Evolutionary conservation across 2,113 vertebrate genomes (phyloP), one percentile per base, ranked within the genome.

Genomic region (Anas platyrhynchos): DNA sequence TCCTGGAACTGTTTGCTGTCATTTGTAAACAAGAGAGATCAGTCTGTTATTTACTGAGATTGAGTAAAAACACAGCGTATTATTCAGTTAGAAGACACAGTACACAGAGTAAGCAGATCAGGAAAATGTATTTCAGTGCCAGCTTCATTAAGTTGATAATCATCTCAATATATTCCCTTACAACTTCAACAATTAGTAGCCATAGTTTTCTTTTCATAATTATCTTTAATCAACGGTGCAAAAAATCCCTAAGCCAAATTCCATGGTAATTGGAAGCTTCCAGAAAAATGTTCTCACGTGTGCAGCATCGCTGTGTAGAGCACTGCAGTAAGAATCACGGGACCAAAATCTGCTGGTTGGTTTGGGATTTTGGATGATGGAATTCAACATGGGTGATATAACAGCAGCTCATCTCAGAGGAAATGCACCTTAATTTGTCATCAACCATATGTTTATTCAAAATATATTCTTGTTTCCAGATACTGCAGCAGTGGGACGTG

Each of bases 121-220:
- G 85, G 66, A 88, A 93, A 95, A 94, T 88, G 83, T 86, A 94
- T 97, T 97, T 95, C 93, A 86, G 72, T 87, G 91, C 94, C 86
- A 94, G 86, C 86, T 93, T 96, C 94, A 97, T 97, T 96, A 94
- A 96, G 88, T 92, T 14, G 86, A 97, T 95, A 97, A 97, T 96
- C 80, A 96, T 95, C 94, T 96, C 95, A 95, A 94, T 96, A 95
- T 94, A 95, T 96, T 96, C 91, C 89, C 66, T 63, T 93, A 84
- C 88, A 96, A 66, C 79, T 94, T 93, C 85, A 88, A 93, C 90
- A 96, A 97, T 97, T 96, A 97, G 91, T 90, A 94, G 86, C 94
- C 85, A n/a, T 62, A 82, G 66, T 68, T 96, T 94, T 95, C 36
- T 69, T 88, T 88, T 66, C 0, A 0, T 73, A 41, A 86, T 92